Evolutionary conservation across 2,888 invertebrate species (phyloP), one percentile per base, ranked within the genome.

Genomic region (Cerastis rubricosa): DNA sequence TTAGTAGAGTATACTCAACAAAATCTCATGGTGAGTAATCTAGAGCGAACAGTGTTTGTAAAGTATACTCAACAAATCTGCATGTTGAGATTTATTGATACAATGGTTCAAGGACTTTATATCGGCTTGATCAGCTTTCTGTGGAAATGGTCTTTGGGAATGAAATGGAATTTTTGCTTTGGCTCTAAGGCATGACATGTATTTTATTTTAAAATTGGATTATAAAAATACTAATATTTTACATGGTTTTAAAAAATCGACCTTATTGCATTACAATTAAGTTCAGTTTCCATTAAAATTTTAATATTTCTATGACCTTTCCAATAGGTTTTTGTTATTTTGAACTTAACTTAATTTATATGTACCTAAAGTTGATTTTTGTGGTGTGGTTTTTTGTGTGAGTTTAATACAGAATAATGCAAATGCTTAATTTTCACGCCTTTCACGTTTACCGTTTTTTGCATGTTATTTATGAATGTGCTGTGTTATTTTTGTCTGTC

Each of bases 401-500:
- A 14, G 47, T 7, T 47, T 47, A 47, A 17, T 47, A 47, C 47
- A 6, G 0, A 47, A 14, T 47, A 47, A 45, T 45, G 12, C 14
- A 47, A 47, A 5, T 47, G 14, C 17, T 47, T 47, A 47, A 14
- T 4, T 17, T 47, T 12, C 47, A 17, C 47, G 47, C 17, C 17
- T 59, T 59, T 22, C 43, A 43, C 9, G 43, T 9, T 43, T 9
- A 19, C 61, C 35, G 6, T 40, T 40, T 63, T 43, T 63, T 63
- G 63, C 63, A 63, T 6, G 63, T 63, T 63, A 63, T 63, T 22
- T 63, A 4, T 63, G 63, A 40, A 7, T 49, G 22, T 63, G 63
- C 7, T 1, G 22, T 63, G 40, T 63, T 63, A 63, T 63, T 22
- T 63, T 63, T 22, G 63, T 63, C 11, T 22, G 63, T 63, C 40